Base-by-base conservation (phyloP, 2,797 vertebrate species). In the Eutrigla gurnardus region DNA sequence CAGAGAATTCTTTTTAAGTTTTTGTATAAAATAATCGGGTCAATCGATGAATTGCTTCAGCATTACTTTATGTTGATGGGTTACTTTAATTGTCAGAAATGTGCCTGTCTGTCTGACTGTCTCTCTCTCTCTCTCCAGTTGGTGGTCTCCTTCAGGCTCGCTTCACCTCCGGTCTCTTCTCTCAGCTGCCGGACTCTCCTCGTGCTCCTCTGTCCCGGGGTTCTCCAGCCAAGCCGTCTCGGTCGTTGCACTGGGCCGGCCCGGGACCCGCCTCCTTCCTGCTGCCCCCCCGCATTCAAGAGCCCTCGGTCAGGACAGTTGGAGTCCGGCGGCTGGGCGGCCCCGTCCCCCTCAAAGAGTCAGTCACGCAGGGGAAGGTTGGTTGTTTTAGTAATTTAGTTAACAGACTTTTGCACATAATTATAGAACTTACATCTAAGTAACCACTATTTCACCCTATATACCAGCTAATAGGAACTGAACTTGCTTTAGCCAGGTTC, bases 61-160 rank as follows among this genome's bases (percentile, higher is more conserved):
- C 25, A 25, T 25, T 1, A 25, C 25, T 25, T 25, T 25, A 25
- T 25, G 25, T 25, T 25, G 25, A 25, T 25, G 25, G 25, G 25
- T 25, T 25, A 25, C 25, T 25, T 25, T 25, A 25, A 25, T 25
- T 25, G 25, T 25, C 25, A 25, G 25, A 25, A 25, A 25, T 25
- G 25, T 25, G 25, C 25, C 25, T 25, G 25, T 25, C 25, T 25
- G 25, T 1, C 25, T 25, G 25, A 25, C 25, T 25, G 25, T 25
- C 25, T 25, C 25, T 25, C 25, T 42, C 4, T 13, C 33, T 18
- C 46, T 37, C 45, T 42, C 3, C 59, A 98, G 97, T 65, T 0
- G 94, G 96, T 0, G 95, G 96, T 1, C 92, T 98, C 52, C 95
- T 99, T 63, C 96, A 97, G 61, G 90, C 96, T 50, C 95, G 93